Conservation (phyloP, 23 tunicate genomes). For the Halocynthia aurantium region DNA sequence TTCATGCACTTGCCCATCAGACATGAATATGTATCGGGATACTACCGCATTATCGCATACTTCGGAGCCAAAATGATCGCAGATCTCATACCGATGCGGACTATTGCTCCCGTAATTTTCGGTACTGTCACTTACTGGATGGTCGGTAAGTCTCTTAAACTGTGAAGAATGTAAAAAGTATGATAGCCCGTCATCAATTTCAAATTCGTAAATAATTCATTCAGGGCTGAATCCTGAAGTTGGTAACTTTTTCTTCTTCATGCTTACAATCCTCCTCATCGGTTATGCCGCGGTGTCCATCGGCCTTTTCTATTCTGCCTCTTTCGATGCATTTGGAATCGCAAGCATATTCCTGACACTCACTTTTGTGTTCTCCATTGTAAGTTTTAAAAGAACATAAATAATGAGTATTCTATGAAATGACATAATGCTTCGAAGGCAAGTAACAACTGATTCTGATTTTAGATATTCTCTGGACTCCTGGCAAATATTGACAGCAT, state of each 20-base stretch:
- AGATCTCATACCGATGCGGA: conserved; percentile 86
- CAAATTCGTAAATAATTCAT: not conserved
- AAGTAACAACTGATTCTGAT: not conserved
- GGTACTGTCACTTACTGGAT: conserved; percentile 91
- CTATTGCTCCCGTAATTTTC: conserved; percentile 76
- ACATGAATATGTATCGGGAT: conserved; percentile 84
- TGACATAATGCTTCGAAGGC: too few species aligned
- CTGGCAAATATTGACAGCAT: conserved; percentile 57
- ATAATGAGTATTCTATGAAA: too few species aligned
- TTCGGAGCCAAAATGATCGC: conserved; percentile 74
- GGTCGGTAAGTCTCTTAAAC: conserved; percentile 77
- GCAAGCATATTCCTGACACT: conserved; percentile 16
- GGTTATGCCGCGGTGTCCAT: conserved; percentile 26
- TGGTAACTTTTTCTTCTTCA: conserved; percentile 33
- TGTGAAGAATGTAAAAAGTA: not conserved
- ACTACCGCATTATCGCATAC: conserved; percentile 77
- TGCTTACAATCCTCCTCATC: conserved; percentile 22
- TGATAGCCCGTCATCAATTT: not conserved
- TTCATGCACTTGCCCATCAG: conserved; percentile 12
- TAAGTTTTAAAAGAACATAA: not conserved
- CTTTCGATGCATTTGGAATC: conserved; percentile 18
- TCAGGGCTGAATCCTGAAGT: conserved; percentile 28
- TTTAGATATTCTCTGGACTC: conserved; percentile 82
- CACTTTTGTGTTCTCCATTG: conserved; percentile 27
- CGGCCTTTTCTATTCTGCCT: conserved; percentile 19